These are phyloP conservation scores for Andrena bucephala DNA, from an alignment of 2,888 invertebrate genomes.

Conservation along the genomic window DNA sequence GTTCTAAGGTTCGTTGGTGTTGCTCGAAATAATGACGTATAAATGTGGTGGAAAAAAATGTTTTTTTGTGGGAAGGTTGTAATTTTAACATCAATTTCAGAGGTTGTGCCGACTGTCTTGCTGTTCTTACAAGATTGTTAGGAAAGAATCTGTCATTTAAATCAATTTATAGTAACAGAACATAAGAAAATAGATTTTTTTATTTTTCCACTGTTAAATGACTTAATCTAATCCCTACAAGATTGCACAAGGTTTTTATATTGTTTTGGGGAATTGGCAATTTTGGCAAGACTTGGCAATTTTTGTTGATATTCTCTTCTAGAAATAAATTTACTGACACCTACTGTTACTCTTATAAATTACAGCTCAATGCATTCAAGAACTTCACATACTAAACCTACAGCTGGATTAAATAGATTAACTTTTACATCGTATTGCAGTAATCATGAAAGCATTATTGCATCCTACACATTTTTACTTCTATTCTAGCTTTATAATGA, in stretches of 20 bases:
- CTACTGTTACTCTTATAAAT: background rate
- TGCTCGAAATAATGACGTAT: background rate
- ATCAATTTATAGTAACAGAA: too few relatives aligned
- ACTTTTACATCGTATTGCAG: background rate
- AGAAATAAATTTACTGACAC: background rate
- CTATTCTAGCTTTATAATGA: background rate
- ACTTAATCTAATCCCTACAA: too few relatives aligned
- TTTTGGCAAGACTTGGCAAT: too few relatives aligned
- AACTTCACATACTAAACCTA: background rate
- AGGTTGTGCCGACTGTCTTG: too few relatives aligned
- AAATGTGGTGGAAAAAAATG: background rate
- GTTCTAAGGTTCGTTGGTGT: background rate
- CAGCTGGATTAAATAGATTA: background rate
- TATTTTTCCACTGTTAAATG: too few relatives aligned
- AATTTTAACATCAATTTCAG: too few relatives aligned
- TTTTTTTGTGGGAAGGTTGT: background rate
- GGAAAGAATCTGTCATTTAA: too few relatives aligned
- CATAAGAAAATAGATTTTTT: too few relatives aligned
- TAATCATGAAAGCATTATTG: background rate
- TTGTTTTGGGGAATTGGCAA: too few relatives aligned
- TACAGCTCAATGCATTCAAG: background rate
- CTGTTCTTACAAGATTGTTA: too few relatives aligned
- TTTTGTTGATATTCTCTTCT: background rate
- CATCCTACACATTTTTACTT: background rate
- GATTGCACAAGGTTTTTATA: too few relatives aligned